Conservation (phyloP, 1,140 invertebrate species). For the Frieseomelitta varia region DNA sequence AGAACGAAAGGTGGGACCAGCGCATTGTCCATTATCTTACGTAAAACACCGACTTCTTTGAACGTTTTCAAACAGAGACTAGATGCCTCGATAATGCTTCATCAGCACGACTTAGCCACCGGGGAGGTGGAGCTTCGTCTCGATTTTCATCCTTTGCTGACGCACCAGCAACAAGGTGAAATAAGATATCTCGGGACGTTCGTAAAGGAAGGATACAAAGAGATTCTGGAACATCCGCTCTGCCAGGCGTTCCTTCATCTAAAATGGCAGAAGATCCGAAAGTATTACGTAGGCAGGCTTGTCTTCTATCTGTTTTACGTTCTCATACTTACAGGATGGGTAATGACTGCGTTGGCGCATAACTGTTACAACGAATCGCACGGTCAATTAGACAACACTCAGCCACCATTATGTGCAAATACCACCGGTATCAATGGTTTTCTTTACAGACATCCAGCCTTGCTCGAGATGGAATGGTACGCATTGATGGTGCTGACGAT, state of each 20-base stretch:
- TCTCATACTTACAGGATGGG: conserved; percentile 89
- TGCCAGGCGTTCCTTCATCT: conserved; percentile 92
- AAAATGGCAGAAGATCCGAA: conserved; percentile 95
- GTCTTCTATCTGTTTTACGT: conserved; percentile 91
- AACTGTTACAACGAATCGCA: conserved; percentile 88
- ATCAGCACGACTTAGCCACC: conserved; percentile 89
- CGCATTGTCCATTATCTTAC: conserved; percentile 90
- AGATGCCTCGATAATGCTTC: conserved; percentile 89
- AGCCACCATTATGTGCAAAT: conserved; percentile 84
- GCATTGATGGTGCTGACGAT: conserved; percentile 88
- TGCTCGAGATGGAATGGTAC: conserved; percentile 91
- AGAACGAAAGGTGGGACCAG: conserved; percentile 92
- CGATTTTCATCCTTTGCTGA: conserved; percentile 90
- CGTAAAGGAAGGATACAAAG: conserved; percentile 91
- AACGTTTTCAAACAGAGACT: conserved; percentile 89
- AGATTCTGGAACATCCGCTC: conserved; percentile 90
- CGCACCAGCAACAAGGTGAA: conserved; percentile 90
- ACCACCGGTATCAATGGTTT: conserved; percentile 88
- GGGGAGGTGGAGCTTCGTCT: conserved; percentile 91
- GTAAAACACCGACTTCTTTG: conserved; percentile 91
- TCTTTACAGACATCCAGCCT: conserved; percentile 86
- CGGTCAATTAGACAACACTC: conserved; percentile 62
- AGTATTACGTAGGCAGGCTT: conserved; percentile 91
- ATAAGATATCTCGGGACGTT: conserved; percentile 92
- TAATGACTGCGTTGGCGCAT: conserved; percentile 89